These are phyloP conservation scores for Oxystoma pomonae DNA, from an alignment of 2,888 invertebrate genomes.

Conservation along the genomic window DNA sequence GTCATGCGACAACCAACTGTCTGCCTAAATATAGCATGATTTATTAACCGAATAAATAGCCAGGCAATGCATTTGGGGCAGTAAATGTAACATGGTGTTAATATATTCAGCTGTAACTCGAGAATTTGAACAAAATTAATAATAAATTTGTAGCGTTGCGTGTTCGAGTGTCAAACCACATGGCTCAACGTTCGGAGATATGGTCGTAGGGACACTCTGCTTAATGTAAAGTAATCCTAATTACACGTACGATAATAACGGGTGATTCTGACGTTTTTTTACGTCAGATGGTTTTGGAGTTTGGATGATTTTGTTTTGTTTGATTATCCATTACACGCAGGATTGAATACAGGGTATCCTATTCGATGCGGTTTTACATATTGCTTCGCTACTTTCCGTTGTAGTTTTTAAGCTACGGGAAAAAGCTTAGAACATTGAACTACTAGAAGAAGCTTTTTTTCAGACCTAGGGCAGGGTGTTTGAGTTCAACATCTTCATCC, in stretches of 20 bases:
- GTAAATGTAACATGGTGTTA: conserved; percentile 26
- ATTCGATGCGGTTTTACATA: too few relatives aligned
- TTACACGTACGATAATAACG: conserved; percentile 31
- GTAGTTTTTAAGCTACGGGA: conserved; percentile 24
- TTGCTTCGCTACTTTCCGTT: conserved; percentile 25
- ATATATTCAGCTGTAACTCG: conserved; percentile 25
- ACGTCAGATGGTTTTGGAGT: not conserved
- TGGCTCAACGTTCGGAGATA: conserved; percentile 22
- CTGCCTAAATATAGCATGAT: too few relatives aligned
- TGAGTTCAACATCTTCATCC: too few relatives aligned
- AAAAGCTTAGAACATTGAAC: too few relatives aligned
- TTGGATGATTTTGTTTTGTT: too few relatives aligned
- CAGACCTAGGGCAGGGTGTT: too few relatives aligned
- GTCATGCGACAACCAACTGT: too few relatives aligned
- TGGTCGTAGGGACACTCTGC: conserved; percentile 30
- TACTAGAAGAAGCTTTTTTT: too few relatives aligned
- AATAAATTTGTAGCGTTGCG: conserved; percentile 21
- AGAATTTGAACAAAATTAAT: conserved; percentile 26
- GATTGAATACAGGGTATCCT: too few relatives aligned
- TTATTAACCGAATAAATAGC: too few relatives aligned
- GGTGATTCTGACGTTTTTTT: not conserved
- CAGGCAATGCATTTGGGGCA: too few relatives aligned
- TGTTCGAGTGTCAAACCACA: not conserved
- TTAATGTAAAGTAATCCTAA: conserved; percentile 40
- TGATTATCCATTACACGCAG: too few relatives aligned